Conservation (phyloP, 2,113 vertebrate species). For the Charadrius vociferus region DNA sequence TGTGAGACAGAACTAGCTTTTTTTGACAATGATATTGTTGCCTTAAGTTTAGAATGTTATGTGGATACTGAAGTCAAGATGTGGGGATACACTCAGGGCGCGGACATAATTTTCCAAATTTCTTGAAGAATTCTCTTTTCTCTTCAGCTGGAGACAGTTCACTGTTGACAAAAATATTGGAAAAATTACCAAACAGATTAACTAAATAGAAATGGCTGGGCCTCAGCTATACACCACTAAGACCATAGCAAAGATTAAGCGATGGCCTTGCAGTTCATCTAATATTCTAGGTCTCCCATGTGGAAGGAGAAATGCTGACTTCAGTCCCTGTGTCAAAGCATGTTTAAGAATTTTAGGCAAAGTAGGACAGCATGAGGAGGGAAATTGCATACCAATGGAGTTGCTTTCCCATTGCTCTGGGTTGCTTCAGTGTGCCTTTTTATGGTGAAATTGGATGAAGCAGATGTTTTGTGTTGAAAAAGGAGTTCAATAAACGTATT, state of each 20-base stretch:
- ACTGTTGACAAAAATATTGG: background rate
- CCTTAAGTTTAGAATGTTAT: background rate
- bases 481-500: background rate
- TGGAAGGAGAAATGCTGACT: background rate
- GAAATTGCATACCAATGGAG: background rate
- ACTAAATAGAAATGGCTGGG: background rate
- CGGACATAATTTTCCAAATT: background rate
- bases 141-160: background rate
- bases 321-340: background rate
- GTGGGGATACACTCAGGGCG: background rate
- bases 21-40: background rate
- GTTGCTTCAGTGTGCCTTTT: background rate
- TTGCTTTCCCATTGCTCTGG: background rate
- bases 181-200: background rate
- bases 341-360: background rate
- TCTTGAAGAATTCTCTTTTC: background rate
- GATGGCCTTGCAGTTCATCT: background rate
- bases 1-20: background rate
- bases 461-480: background rate
- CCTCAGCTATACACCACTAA: background rate
- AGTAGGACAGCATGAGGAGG: background rate
- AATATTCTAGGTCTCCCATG: background rate
- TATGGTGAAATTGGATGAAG: background rate
- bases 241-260: background rate
- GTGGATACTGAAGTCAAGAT: background rate